Percentiles rank a stretch among this genome's conserved stretches.
Conservation (phyloP, 1,140 invertebrate genomes). For the Lepidurus packardi region DNA sequence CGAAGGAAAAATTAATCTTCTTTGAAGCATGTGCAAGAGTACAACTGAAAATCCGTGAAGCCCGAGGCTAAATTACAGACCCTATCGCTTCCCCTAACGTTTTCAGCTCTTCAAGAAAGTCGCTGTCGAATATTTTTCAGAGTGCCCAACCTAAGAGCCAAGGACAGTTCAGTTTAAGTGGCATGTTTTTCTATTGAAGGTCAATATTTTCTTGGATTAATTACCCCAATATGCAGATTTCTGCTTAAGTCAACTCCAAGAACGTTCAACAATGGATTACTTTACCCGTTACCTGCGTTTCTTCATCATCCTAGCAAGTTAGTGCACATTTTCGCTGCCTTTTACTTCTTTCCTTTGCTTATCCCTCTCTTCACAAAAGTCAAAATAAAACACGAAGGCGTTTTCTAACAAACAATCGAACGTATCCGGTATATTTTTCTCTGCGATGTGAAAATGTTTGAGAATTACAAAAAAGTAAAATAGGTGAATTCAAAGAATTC, state of each 20-base stretch:
- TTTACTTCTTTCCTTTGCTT: background rate
- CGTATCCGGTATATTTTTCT: no score
- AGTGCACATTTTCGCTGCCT: background rate
- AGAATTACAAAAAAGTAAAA: background rate
- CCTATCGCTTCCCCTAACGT: no score
- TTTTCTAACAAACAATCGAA: background rate
- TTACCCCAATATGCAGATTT: background rate
- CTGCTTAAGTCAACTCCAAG: background rate
- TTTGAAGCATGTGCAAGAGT: no score
- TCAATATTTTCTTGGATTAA: background rate
- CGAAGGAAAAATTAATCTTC: no score
- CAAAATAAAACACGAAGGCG: background rate
- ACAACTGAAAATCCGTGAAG: no score
- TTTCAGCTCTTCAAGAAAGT: no score
- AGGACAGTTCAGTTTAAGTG: background rate
- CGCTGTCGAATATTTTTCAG: background rate
- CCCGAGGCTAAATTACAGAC: no score
- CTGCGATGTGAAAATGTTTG: no score
- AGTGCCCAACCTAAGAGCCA: background rate
- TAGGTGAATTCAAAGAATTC: background rate
- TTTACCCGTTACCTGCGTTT: background rate
- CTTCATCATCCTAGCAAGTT: slow-evolving; percentile 1
- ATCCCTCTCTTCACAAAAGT: background rate
- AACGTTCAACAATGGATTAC: background rate
- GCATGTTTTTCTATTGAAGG: background rate